Base-by-base conservation (phyloP, 2,797 vertebrate genomes). In the Rhodeus uyekii region DNA sequence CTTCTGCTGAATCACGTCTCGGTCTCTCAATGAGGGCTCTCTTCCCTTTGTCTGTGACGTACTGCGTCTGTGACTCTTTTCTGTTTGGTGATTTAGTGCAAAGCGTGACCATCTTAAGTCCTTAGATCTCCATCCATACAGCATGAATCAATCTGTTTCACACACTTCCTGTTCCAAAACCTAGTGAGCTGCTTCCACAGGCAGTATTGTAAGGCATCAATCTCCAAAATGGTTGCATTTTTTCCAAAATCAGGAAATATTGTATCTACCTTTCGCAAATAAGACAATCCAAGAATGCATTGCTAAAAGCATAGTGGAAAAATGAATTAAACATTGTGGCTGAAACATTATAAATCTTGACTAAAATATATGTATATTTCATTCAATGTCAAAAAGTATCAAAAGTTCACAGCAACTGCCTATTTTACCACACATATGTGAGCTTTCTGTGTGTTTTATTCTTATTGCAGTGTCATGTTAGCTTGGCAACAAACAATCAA, bases 141-240 rank as follows among this genome's bases (percentile, higher is more conserved):
- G 65, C 60, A 44, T 84, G 75, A 84, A 84, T 84, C 89, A 90
- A 89, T 19, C 19, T 78, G 78, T 85, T 68, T 68, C 55, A 19
- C 65, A 78, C 44, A 78, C n/a, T 39, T 60, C 29, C 79, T 38
- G 29, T 27, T 60, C 27, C 39, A 48, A 73, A 71, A 73, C 32
- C 39, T 46, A 63, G 58, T 36, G 16, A 39, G 39, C 68, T 73
- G 68, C 76, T 63, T 50, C 19, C 44, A 65, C 14, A 38, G 60
- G 10, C 38, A 29, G 53, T 32, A 12, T 36, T 58, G 14, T 29
- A 60, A 16, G 24, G 55, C 55, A 16, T 60, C 55, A 60, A n/a
- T 29, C 7, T 48, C 29, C 39, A 32, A 63, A 27, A n/a, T 64
- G 39, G 38, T 64, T 8, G 2, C 13, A 2, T 29, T 75, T 75